These are phyloP conservation scores for Leucosticte australis DNA, from an alignment of 2,113 vertebrate genomes.

Conservation along the genomic window DNA sequence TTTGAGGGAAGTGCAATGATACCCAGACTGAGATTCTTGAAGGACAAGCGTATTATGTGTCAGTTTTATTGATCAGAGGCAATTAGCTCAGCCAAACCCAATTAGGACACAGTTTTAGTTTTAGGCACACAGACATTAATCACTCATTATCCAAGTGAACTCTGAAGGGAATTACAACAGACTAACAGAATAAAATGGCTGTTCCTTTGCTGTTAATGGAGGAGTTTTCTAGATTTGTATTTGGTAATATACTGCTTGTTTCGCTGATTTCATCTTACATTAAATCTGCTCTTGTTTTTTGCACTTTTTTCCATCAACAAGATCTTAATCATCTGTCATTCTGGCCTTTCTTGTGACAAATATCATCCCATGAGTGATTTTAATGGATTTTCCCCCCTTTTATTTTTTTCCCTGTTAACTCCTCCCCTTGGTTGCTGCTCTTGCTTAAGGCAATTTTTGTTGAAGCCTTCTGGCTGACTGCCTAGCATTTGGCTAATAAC, in stretches of 20 bases:
- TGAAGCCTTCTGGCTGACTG: conserved; percentile 36
- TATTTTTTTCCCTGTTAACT: background rate
- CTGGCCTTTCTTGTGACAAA: conserved; percentile 15
- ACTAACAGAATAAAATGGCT: conserved; percentile 8
- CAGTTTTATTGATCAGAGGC: conserved; percentile 47
- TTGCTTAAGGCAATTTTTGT: conserved; percentile 40
- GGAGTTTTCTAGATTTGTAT: background rate
- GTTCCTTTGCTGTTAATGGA: conserved; percentile 9
- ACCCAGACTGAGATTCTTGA: conserved; percentile 10
- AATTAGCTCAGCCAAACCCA: conserved; percentile 48
- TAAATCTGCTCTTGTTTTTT: background rate
- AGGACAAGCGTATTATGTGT: background rate
- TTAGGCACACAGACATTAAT: conserved; percentile 32
- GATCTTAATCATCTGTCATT: conserved; percentile 24
- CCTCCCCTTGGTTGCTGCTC: background rate
- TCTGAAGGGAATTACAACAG: conserved; percentile 8
- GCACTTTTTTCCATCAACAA: background rate
- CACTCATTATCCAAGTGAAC: conserved; percentile 40
- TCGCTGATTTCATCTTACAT: background rate
- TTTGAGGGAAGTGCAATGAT: background rate
- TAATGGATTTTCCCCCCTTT: background rate
- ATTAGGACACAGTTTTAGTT: conserved; percentile 49
- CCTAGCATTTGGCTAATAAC: conserved; percentile 48
- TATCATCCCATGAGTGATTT: background rate
- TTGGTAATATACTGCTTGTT: background rate